Evolutionary conservation across 2,888 invertebrate genomes (phyloP), one percentile per base, ranked within the genome.

Genomic region (Nomada flava): DNA sequence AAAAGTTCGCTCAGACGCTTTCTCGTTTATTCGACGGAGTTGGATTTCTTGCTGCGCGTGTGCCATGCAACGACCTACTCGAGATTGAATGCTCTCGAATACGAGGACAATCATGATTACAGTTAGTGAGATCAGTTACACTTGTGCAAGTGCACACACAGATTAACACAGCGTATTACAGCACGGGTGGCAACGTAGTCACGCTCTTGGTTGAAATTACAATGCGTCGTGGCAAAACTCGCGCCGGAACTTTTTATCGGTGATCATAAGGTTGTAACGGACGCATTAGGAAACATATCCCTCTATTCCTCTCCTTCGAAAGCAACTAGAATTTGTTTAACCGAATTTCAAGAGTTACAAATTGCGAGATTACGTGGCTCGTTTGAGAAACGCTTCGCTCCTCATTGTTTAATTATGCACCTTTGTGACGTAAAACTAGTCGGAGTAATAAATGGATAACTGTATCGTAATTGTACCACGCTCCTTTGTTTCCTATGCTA

Each of bases 51-150:
- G 52, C 57, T n/a, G 63, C 42, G 63, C 42, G 59, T 67, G 42
- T 52, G 36, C 70, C 26, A 62, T 57, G 76, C 55, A 62, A 60
- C 76, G 23, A 26, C 47, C 50, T 29, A 50, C 70, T 57, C 57
- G 78, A 68, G 70, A 82, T 71, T 65, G 55, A 79, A 79, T 18
- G 69, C 55, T 29, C 70, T 55, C 65, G 55, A 71, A 68, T 68
- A 75, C 57, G 71, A 82, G 79, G 74, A 82, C 79, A 79, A 79
- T 82, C 79, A 36, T 71, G 75, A 78, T 79, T 79, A 55, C 71
- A 53, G 63, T 68, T 47, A 57, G 72, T 65, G 72, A 65, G 76
- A 82, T 82, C 72, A 20, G 75, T 82, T 80, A 79, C 82, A 79
- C 82, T 79, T 69, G 79, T 72, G 55, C 69, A 73, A 76, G 72